A percentile compares a stretch with the other conserved stretches of the same genome.
These are phyloP conservation scores for Halcyon smyrnensis DNA, from an alignment of 2,797 vertebrate genomes.

Conservation along the genomic window DNA sequence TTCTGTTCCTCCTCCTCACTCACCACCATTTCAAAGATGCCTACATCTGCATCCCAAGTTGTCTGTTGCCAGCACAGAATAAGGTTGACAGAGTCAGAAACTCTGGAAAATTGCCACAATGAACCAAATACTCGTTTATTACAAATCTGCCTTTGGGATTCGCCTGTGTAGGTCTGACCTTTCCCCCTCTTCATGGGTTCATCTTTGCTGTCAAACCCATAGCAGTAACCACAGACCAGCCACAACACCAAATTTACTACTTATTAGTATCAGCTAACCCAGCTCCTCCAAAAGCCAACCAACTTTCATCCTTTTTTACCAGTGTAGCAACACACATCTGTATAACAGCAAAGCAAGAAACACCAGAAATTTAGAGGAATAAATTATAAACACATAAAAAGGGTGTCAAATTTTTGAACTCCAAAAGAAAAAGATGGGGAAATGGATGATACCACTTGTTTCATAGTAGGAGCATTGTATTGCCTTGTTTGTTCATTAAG, in stretches of 20 bases:
- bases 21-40: neutral
- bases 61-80: neutral
- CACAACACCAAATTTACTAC: neutral
- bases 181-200: neutral
- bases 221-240: neutral
- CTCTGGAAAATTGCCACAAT: neutral
- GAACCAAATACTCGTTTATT: neutral
- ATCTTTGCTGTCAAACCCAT: neutral
- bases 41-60: neutral
- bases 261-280: neutral
- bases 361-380: neutral
- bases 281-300: neutral
- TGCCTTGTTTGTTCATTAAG: neutral
- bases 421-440: neutral
- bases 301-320: neutral
- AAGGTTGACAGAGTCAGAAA: neutral
- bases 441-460: neutral
- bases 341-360: neutral
- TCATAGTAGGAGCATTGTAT: neutral
- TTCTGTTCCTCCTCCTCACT: neutral
- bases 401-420: neutral
- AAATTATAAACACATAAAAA: neutral
- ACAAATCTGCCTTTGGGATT: neutral
- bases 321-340: neutral
- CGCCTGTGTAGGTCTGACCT: neutral